Evolutionary conservation across 2,797 vertebrate genomes (phyloP).

Genomic region (Bradypus variegatus): DNA sequence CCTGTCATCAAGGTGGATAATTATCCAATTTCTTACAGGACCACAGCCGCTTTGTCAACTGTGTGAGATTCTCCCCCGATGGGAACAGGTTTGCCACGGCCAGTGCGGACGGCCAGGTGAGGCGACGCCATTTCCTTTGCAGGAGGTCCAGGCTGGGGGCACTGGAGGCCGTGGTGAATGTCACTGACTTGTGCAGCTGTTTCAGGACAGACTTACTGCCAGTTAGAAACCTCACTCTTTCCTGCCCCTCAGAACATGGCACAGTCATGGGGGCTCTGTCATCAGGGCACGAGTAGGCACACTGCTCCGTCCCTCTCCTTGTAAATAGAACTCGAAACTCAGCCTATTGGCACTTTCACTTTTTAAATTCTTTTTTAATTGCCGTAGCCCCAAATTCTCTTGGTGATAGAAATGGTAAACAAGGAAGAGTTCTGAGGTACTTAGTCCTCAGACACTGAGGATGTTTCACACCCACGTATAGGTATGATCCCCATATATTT

Average conservation of each 20-base stretch:
- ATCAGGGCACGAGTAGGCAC: not conserved
- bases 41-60: conserved; percentile 92
- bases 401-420: not conserved
- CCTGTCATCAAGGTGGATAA: not conserved
- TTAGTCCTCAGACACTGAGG: no score
- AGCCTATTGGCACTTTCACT: not conserved
- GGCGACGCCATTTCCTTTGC: not conserved
- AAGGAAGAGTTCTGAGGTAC: rapidly evolving
- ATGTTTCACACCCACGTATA: rapidly evolving
- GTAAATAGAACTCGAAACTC: not conserved
- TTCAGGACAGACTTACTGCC: not conserved
- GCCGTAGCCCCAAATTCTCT: not conserved
- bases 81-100: conserved; percentile 86
- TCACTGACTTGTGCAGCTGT: not conserved
- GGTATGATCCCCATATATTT: not conserved
- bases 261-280: not conserved
- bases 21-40: conserved; percentile 70
- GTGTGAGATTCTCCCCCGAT: conserved; percentile 91
- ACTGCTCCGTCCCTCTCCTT: not conserved
- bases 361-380: not conserved
- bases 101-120: conserved; percentile 90
- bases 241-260: not conserved
- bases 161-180: not conserved
- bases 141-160: not conserved
- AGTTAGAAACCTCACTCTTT: not conserved